Percentiles rank a stretch among this genome's conserved stretches.
phyloP scores from a whole-genome alignment of 1,140 invertebrate species.

The Sitodiplosis mosellana region DNA sequence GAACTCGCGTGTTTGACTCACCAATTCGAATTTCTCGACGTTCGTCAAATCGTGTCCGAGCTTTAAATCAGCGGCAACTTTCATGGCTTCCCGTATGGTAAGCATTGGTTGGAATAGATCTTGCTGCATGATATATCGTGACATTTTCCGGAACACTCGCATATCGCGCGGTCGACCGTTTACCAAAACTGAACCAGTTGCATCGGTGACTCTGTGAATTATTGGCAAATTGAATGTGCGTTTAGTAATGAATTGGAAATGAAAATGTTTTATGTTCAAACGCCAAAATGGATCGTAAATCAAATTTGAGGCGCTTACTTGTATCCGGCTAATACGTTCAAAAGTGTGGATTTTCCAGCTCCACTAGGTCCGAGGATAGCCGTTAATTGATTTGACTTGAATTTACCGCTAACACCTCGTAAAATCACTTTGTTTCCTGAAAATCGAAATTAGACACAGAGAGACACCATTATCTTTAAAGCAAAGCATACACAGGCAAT shows the following conservation, averaged over 20 bases:
- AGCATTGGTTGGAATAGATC: slow-evolving; percentile 72
- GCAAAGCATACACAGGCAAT: too few relatives aligned
- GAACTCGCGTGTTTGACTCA: slow-evolving; percentile 36
- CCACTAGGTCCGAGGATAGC: slow-evolving; percentile 72
- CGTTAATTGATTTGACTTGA: slow-evolving; percentile 36
- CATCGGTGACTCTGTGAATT: slow-evolving; percentile 16
- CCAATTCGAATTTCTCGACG: slow-evolving; percentile 47
- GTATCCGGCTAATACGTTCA: slow-evolving; percentile 71
- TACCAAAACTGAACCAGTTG: slow-evolving; percentile 42
- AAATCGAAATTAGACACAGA: too few relatives aligned
- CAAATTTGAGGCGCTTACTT: slow-evolving; percentile 39
- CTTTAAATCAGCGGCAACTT: slow-evolving; percentile 73
- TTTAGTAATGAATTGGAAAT: background rate
- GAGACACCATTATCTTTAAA: too few relatives aligned
- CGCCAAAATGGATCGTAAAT: background rate
- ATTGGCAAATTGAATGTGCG: background rate
- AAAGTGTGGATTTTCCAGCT: slow-evolving; percentile 74
- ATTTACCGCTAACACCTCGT: slow-evolving; percentile 16
- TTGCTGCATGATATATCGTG: slow-evolving; percentile 89
- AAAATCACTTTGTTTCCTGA: slow-evolving; percentile 16
- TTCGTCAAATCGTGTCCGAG: slow-evolving; percentile 42
- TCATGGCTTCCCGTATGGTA: slow-evolving; percentile 69
- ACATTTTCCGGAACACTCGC: slow-evolving; percentile 63
- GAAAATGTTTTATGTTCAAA: background rate
- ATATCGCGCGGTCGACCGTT: slow-evolving; percentile 59